phyloP scores from a whole-genome alignment of 1,140 invertebrate species.

The Tetranychus cinnabarinus region DNA sequence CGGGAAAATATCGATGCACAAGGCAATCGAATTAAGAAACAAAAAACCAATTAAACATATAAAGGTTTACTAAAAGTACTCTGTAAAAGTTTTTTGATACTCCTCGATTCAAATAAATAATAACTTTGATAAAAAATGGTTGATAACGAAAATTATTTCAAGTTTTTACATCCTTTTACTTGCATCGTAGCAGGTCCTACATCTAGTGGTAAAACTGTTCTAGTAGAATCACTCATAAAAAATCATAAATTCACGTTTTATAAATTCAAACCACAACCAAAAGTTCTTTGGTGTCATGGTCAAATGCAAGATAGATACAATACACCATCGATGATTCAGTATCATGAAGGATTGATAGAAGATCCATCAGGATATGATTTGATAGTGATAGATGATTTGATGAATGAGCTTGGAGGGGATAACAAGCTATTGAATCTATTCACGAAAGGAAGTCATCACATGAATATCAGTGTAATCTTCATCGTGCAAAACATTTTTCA shows the following conservation, averaged over 20 bases:
- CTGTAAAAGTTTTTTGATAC: too few species aligned
- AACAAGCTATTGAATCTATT: slow-evolving; percentile 20
- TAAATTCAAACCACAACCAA: not conserved
- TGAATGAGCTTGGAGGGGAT: slow-evolving; percentile 17
- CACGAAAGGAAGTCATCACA: slow-evolving; percentile 20
- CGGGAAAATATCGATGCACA: too few species aligned
- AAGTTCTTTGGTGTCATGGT: not conserved
- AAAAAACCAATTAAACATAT: too few species aligned
- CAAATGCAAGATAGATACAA: not conserved
- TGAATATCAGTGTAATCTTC: slow-evolving; percentile 15
- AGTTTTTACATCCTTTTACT: not conserved
- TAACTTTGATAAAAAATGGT: too few species aligned
- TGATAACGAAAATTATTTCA: too few species aligned
- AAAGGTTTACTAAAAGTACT: too few species aligned
- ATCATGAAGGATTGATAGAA: not conserved
- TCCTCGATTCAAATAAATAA: too few species aligned
- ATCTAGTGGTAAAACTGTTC: not conserved
- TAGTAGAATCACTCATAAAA: not conserved
- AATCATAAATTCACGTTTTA: not conserved
- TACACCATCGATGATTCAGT: not conserved
- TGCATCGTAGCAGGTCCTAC: not conserved
- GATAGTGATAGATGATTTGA: slow-evolving; percentile 21
- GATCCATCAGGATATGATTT: not conserved
- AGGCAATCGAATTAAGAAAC: too few species aligned
- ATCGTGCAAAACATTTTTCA: slow-evolving; percentile 6